Evolutionary conservation across 2,888 invertebrate species (phyloP).

Genomic region (Periphyllus acericola): DNA sequence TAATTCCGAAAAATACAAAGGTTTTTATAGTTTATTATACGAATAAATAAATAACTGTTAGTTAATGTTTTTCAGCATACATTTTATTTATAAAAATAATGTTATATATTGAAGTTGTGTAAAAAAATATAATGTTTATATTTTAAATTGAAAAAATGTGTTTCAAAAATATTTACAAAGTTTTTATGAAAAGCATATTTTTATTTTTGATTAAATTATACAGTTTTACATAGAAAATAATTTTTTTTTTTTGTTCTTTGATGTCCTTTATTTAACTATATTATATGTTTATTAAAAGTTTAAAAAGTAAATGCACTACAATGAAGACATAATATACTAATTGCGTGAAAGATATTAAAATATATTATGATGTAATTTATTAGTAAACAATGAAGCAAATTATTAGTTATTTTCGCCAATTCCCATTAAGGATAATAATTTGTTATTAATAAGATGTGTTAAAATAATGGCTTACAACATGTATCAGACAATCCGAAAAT

Average conservation of each 20-base stretch:
- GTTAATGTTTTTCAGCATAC: background rate
- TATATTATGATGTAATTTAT: background rate
- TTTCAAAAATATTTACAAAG: background rate
- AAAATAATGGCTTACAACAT: slow-evolving; percentile 49
- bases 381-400: background rate
- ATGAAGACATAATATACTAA: background rate
- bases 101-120: background rate
- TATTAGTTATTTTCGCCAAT: background rate
- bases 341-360: background rate
- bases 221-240: background rate
- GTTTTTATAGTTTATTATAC: background rate
- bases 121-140: background rate
- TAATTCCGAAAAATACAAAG: background rate
- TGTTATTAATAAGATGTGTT: background rate
- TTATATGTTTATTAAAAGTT: background rate
- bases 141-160: background rate
- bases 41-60: background rate
- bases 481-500: slow-evolving; percentile 50
- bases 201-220: background rate
- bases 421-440: too few species aligned
- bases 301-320: background rate
- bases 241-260: background rate
- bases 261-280: background rate
- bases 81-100: background rate
- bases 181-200: background rate